A percentile compares a stretch with the other conserved stretches of the same genome.
Evolutionary conservation across 1,140 invertebrate species (phyloP).

Genomic region (Zaprionus ghesquierei): DNA sequence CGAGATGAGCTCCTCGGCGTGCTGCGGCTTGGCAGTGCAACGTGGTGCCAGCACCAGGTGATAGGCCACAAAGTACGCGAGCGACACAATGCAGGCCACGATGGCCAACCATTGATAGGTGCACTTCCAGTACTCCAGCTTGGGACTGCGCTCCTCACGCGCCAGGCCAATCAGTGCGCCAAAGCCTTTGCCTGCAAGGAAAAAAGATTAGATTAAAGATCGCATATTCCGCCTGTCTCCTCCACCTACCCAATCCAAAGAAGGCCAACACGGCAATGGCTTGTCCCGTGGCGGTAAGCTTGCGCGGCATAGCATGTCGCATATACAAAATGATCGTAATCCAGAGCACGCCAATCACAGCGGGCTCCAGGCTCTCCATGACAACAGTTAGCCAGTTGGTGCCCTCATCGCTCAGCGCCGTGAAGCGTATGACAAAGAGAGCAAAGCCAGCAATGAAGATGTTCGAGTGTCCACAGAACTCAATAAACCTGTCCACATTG

Average conservation of each 20-base stretch:
- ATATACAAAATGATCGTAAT: constrained; percentile 92
- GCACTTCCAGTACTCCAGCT: constrained; percentile 69
- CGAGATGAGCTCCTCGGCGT: constrained; percentile 83
- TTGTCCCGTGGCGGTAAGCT: constrained; percentile 91
- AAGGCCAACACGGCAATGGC: constrained; percentile 91
- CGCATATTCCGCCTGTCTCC: too few relatives aligned
- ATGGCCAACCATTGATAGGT: constrained; percentile 86
- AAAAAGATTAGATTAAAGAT: background rate
- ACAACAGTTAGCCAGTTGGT: constrained; percentile 86
- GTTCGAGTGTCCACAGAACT: constrained; percentile 93
- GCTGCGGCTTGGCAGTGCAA: constrained; percentile 86
- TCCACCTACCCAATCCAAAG: constrained; percentile 87
- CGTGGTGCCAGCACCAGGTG: constrained; percentile 88
- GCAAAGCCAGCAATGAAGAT: constrained; percentile 91
- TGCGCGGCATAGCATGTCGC: constrained; percentile 90
- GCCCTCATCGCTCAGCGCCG: constrained; percentile 87
- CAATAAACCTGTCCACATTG: constrained; percentile 91
- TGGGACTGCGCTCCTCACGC: constrained; percentile 78
- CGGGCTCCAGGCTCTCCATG: constrained; percentile 90
- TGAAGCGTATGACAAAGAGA: constrained; percentile 90
- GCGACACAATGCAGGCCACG: constrained; percentile 85
- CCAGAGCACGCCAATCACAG: constrained; percentile 92
- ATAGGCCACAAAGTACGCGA: constrained; percentile 87
- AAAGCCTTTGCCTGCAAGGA: constrained; percentile 85
- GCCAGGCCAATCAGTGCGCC: constrained; percentile 86